phyloP scores from a whole-genome alignment of 2,797 vertebrate species.

The Babyrousa celebensis region DNA sequence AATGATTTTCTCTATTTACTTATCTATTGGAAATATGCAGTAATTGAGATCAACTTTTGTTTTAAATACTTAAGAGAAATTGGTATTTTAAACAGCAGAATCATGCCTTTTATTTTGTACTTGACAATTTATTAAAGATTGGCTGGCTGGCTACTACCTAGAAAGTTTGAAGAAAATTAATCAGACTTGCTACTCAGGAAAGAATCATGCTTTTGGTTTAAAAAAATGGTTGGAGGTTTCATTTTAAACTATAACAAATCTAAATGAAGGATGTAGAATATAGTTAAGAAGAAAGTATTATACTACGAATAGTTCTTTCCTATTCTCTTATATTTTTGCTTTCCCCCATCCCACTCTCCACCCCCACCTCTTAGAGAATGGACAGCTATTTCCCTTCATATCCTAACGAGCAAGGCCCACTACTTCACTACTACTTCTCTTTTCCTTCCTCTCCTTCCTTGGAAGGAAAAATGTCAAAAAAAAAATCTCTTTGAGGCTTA shows the following conservation, averaged over 20 bases:
- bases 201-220: constrained; percentile 44
- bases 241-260: constrained; percentile 46
- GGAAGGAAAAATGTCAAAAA: constrained; percentile 52
- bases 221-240: constrained; percentile 42
- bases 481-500: constrained; percentile 39
- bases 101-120: constrained; percentile 50
- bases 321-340: not conserved
- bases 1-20: constrained; percentile 48
- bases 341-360: not conserved
- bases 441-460: constrained; percentile 1
- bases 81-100: constrained; percentile 26
- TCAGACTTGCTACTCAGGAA: constrained; percentile 48
- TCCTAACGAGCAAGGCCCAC: not conserved
- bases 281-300: constrained; percentile 22
- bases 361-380: not conserved
- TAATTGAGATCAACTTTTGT: constrained; percentile 50
- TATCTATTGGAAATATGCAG: constrained; percentile 56
- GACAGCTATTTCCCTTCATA: not conserved
- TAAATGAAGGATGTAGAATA: constrained; percentile 42
- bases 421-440: not conserved
- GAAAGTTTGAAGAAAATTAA: constrained; percentile 47
- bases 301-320: not conserved
- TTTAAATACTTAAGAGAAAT: constrained; percentile 57
- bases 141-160: not conserved
- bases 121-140: constrained; percentile 41